phyloP scores from a whole-genome alignment of 1,140 invertebrate species.

The Trichonephila clavata region DNA sequence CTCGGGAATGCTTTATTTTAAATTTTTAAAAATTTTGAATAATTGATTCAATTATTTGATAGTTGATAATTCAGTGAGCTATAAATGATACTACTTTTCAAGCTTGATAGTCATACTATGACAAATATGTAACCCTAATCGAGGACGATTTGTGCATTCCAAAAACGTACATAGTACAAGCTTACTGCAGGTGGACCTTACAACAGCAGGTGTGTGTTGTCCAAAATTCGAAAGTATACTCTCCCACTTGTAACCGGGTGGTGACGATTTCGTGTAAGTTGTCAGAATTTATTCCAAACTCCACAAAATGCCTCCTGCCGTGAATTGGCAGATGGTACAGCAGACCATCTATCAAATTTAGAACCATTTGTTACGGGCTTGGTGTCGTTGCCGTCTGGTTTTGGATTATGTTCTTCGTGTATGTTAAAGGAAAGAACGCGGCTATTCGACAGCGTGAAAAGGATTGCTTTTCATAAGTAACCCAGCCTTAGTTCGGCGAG shows the following conservation, averaged over 20 bases:
- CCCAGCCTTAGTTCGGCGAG: too few relatives aligned
- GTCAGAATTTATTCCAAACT: conserved; percentile 35
- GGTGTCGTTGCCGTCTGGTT: conserved; percentile 14
- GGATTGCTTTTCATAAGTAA: too few relatives aligned
- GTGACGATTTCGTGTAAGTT: neutral
- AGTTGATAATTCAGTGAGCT: too few relatives aligned
- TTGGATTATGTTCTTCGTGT: neutral
- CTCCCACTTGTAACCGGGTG: neutral
- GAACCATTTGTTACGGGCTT: conserved; percentile 47
- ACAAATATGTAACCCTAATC: too few relatives aligned
- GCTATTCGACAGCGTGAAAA: neutral
- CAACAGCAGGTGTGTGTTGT: neutral
- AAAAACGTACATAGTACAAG: neutral
- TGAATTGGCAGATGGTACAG: conserved; percentile 41
- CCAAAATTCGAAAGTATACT: neutral
- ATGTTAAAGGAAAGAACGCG: neutral
- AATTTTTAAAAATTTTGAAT: too few relatives aligned
- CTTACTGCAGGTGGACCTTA: neutral
- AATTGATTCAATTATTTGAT: too few relatives aligned
- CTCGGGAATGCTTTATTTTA: too few relatives aligned
- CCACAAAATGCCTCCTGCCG: conserved; percentile 29
- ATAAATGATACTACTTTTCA: too few relatives aligned
- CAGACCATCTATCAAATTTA: conserved; percentile 29
- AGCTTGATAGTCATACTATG: too few relatives aligned
- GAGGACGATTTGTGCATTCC: neutral